phyloP scores from a whole-genome alignment of 23 tunicate genomes.

The Styela plicata region DNA sequence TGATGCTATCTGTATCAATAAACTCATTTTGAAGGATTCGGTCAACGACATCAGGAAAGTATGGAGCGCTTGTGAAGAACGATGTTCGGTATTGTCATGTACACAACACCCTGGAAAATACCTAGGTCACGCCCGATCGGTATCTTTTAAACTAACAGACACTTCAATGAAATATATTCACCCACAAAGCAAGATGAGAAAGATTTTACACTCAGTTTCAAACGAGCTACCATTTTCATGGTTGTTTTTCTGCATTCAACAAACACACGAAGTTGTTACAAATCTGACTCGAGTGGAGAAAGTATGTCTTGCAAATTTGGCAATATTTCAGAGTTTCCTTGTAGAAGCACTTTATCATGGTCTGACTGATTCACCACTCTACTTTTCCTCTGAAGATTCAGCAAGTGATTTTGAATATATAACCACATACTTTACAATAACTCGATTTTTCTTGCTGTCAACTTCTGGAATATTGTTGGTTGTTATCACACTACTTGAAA shows the following conservation, averaged over 20 bases:
- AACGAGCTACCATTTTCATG: constrained; percentile 25
- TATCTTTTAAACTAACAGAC: constrained; percentile 2
- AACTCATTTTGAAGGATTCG: constrained; percentile 35
- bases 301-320: constrained; percentile 12
- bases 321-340: constrained; percentile 8
- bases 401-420: not conserved
- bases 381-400: constrained; percentile 10
- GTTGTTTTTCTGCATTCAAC: not conserved
- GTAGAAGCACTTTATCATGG: constrained; percentile 37
- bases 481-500: not conserved
- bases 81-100: not conserved
- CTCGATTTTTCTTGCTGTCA: not conserved
- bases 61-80: constrained; percentile 23
- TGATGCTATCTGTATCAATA: constrained; percentile 6
- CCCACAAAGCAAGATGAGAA: not conserved
- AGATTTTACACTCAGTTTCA: not conserved
- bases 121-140: constrained; percentile 34
- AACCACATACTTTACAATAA: not conserved
- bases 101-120: constrained; percentile 10
- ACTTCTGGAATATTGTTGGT: not conserved
- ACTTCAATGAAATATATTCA: not conserved
- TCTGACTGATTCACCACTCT: constrained; percentile 24
- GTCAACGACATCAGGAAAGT: constrained; percentile 25
- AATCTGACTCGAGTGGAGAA: constrained; percentile 50
- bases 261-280: not conserved